phyloP scores from a whole-genome alignment of 2,888 invertebrate genomes.

The Conomelus anceps region DNA sequence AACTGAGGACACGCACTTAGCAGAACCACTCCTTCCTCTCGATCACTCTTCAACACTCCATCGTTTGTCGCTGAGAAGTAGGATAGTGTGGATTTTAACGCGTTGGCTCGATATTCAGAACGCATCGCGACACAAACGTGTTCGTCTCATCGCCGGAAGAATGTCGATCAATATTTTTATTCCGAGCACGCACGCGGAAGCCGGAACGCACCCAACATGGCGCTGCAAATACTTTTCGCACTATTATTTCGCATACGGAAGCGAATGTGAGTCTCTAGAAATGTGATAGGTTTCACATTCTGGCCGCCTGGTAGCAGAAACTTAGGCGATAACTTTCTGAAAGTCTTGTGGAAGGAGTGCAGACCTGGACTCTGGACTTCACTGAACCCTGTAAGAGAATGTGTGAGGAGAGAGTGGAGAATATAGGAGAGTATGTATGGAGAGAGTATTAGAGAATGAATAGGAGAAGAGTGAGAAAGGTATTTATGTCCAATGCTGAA shows the following conservation, averaged over 20 bases:
- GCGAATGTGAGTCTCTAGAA: not conserved
- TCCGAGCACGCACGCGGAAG: not conserved
- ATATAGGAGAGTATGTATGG: no score
- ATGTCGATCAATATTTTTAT: not conserved
- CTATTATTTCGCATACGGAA: not conserved
- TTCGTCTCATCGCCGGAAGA: not conserved
- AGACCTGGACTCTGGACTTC: no score
- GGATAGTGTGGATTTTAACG: not conserved
- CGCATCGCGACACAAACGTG: not conserved
- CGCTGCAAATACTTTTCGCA: not conserved
- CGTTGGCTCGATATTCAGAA: not conserved
- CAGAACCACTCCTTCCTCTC: no score
- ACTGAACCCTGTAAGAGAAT: no score
- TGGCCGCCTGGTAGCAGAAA: not conserved
- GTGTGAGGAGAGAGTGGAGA: no score
- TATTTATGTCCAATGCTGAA: no score
- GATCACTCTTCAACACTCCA: no score
- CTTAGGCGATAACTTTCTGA: no score
- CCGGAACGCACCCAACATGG: not conserved
- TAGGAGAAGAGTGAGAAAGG: no score
- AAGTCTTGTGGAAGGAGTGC: no score
- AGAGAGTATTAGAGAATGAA: no score
- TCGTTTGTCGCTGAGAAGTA: not conserved
- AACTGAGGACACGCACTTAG: not conserved
- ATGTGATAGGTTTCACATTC: not conserved